Base-by-base conservation (phyloP, 2,797 vertebrate species). In the Gallirallus australis region DNA sequence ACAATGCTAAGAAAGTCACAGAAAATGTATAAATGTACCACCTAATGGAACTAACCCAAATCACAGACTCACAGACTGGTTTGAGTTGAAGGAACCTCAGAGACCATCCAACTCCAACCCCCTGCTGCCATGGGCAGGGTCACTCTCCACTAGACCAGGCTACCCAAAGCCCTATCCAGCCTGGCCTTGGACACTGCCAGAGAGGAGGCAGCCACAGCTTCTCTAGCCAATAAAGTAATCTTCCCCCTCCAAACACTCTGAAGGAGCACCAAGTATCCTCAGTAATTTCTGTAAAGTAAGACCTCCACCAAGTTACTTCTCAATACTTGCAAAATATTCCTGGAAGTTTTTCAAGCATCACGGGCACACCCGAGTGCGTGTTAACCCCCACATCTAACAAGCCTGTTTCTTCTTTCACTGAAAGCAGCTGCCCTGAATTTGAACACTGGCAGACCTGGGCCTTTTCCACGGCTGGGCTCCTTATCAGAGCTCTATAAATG, bases 401-500 rank as follows among this genome's bases (percentile, higher is more conserved):
- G 69, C 63, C 82, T 82, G 31, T 28, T 70, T 25, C 87, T 79
- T 61, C 65, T 86, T 72, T 79, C 56, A 24, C 15, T 70, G 52
- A 82, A 79, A 96, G 86, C 86, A 92, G 82, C n/a, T 64, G 54
- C 30, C 45, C 83, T 96, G 78, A 87, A 90, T 92, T 83, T 93
- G 64, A 95, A 83, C 93, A 81, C 80, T 21, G 63, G 73, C 76
- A 91, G 37, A 87, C 19, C 15, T 52, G 66, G 42, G 84, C 68
- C 90, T 86, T 86, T 95, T 90, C 92, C 59, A 80, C 89, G 90
- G 82, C 76, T 82, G 37, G 48, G 65, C 65, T 96, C 72, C 68
- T 57, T 94, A 91, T 91, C 84, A 77, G 64, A 91, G 94, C 25
- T 96, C 93, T 82, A 96, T 93, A 96, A 97, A 96, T 91, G 95